These are phyloP conservation scores for Tor tambroides DNA, from an alignment of 2,113 vertebrate genomes.

Conservation along the genomic window DNA sequence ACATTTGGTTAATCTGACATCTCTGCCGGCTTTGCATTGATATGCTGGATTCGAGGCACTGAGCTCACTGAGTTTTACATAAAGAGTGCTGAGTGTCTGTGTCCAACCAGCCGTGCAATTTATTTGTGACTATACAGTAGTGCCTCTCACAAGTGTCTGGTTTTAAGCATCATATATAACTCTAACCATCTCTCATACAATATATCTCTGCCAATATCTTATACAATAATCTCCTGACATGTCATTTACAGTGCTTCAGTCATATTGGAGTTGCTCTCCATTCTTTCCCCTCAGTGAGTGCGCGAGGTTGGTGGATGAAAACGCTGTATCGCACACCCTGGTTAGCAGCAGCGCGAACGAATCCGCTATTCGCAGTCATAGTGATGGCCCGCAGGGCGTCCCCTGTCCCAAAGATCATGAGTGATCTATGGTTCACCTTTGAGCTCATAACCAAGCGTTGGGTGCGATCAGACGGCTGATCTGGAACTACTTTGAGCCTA, in stretches of 20 bases:
- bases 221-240: neutral
- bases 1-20: constrained; percentile 42
- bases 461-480: constrained; percentile 87
- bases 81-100: constrained; percentile 17
- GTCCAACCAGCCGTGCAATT: constrained; percentile 27
- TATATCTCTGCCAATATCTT: neutral
- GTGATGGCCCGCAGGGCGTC: constrained; percentile 90
- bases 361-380: constrained; percentile 95
- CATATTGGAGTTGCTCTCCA: constrained; percentile 82
- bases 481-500: constrained; percentile 83
- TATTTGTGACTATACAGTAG: neutral
- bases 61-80: constrained; percentile 24
- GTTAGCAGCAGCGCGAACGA: constrained; percentile 92
- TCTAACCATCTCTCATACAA: neutral
- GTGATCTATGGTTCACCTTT: constrained; percentile 89
- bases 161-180: neutral
- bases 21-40: constrained; percentile 3
- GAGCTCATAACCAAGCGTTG: constrained; percentile 83
- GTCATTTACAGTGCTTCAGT: constrained; percentile 1
- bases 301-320: constrained; percentile 93
- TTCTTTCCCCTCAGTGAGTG: constrained; percentile 95
- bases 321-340: constrained; percentile 93
- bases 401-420: constrained; percentile 93
- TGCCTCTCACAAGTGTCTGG: neutral
- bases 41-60: constrained; percentile 36